A percentile compares a stretch with the other conserved stretches of the same genome.
These are phyloP conservation scores for Chaunax sp. DNA, from an alignment of 2,797 vertebrate species.

Conservation along the genomic window DNA sequence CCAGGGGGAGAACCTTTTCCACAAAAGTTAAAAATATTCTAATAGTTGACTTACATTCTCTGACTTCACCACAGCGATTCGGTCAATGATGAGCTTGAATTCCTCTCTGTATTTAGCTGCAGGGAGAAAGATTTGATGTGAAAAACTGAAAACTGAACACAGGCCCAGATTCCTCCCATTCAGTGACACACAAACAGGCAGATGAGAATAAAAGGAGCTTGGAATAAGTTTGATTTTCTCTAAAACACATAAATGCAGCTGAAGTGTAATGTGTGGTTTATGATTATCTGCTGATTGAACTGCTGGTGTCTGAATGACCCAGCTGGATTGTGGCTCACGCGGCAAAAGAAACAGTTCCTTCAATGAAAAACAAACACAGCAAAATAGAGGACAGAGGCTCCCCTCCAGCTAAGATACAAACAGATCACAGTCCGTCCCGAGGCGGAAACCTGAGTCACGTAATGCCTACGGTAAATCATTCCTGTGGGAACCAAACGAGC, in stretches of 20 bases:
- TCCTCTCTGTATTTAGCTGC: slow-evolving; percentile 88
- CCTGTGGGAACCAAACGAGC: slow-evolving; percentile 53
- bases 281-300: neutral
- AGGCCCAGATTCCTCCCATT: slow-evolving; percentile 16
- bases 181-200: neutral
- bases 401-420: slow-evolving; percentile 32
- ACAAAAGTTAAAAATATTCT: slow-evolving; percentile 56
- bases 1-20: slow-evolving; percentile 16
- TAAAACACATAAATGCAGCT: neutral
- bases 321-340: too few species aligned
- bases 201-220: neutral
- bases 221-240: neutral
- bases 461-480: slow-evolving; percentile 24
- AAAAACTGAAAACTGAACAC: slow-evolving; percentile 41
- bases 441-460: slow-evolving; percentile 26
- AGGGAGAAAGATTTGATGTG: slow-evolving; percentile 36
- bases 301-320: too few species aligned
- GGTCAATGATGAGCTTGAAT: slow-evolving; percentile 86
- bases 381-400: neutral
- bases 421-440: slow-evolving; percentile 24
- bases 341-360: too few species aligned
- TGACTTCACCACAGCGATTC: slow-evolving; percentile 85
- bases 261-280: neutral
- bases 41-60: slow-evolving; percentile 83
- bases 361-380: too few species aligned